Percentiles rank a stretch among this genome's conserved stretches.
phyloP scores from a whole-genome alignment of 1,140 invertebrate species.

The Pseudomyrmex concolor region DNA sequence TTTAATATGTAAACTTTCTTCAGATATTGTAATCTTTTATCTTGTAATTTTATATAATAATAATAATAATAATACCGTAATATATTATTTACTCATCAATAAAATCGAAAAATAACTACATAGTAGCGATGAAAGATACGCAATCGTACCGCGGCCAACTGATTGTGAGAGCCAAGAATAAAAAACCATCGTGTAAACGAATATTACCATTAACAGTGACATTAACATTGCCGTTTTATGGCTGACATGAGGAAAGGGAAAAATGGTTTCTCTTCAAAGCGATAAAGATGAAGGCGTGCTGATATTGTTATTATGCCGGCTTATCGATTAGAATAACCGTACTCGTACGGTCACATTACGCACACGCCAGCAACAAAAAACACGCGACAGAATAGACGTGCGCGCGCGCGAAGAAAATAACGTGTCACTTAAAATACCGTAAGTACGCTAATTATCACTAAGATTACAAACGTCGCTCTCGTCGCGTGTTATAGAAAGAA shows the following conservation, averaged over 20 bases:
- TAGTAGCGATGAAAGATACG: constrained; percentile 47
- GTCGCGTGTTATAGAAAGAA: neutral
- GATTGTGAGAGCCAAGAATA: constrained; percentile 34
- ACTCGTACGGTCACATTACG: constrained; percentile 39
- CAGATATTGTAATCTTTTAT: no score
- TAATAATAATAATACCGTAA: neutral
- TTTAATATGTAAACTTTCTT: no score
- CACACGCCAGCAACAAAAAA: constrained; percentile 47
- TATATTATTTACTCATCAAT: neutral
- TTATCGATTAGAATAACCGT: constrained; percentile 66
- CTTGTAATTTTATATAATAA: no score
- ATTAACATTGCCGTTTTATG: constrained; percentile 8
- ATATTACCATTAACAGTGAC: constrained; percentile 56
- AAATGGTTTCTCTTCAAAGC: neutral
- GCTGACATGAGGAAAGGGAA: neutral
- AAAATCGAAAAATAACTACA: constrained; percentile 39
- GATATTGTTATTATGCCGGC: constrained; percentile 70
- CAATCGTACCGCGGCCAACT: neutral
- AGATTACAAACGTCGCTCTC: constrained; percentile 51
- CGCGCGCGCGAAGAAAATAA: constrained; percentile 40
- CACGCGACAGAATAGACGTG: constrained; percentile 58
- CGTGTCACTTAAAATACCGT: constrained; percentile 55
- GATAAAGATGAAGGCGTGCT: constrained; percentile 51
- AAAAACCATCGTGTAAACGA: constrained; percentile 22
- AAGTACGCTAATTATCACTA: constrained; percentile 64